Conservation (phyloP, 2,797 vertebrate species). For the Rhinogobio ventralis region DNA sequence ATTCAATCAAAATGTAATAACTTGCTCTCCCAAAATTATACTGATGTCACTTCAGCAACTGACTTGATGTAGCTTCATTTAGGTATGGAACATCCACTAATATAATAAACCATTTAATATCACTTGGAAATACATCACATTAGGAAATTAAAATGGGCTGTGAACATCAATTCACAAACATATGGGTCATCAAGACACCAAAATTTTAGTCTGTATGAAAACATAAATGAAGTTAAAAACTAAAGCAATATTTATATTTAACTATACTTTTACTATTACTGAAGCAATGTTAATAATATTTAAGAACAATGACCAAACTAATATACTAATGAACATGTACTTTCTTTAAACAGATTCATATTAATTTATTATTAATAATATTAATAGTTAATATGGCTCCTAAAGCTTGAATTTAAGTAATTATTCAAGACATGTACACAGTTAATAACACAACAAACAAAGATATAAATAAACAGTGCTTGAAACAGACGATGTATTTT, state of each 20-base stretch:
- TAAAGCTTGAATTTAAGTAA: background rate
- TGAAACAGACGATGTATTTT: background rate
- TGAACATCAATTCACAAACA: background rate
- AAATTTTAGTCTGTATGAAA: background rate
- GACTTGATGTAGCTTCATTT: background rate
- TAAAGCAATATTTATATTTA: too few species aligned
- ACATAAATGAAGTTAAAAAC: too few species aligned
- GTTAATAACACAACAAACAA: background rate
- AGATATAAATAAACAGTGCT: background rate
- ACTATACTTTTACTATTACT: background rate
- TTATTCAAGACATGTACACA: background rate
- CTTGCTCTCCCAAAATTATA: background rate
- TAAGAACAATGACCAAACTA: background rate
- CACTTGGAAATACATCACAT: background rate
- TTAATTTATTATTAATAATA: background rate
- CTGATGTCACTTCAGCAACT: background rate
- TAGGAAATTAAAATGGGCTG: background rate
- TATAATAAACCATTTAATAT: background rate
- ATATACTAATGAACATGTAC: background rate
- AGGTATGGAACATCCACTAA: background rate
- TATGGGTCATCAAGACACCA: background rate
- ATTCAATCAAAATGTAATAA: background rate
- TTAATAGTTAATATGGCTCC: background rate
- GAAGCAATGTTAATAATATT: background rate
- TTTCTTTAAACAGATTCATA: background rate